These are phyloP conservation scores for Leptinotarsa lineolata DNA, from an alignment of 1,140 invertebrate species.

Conservation along the genomic window DNA sequence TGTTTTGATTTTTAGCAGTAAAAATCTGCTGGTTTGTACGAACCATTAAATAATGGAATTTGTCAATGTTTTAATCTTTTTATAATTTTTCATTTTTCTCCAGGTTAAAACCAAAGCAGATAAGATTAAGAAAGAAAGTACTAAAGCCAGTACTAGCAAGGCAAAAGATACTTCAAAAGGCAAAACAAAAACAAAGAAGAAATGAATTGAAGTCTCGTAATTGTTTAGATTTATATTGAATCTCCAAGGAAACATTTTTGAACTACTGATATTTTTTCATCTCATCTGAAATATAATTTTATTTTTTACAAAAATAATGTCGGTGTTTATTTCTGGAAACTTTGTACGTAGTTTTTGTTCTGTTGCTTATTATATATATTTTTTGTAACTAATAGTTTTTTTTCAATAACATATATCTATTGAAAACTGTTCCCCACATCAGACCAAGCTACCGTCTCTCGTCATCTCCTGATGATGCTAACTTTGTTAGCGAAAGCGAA, in stretches of 20 bases:
- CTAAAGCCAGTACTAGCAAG: conserved; percentile 16
- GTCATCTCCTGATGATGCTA: too few relatives aligned
- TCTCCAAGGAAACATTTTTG: too few relatives aligned
- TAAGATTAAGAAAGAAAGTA: conserved; percentile 19
- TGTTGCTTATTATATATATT: neutral
- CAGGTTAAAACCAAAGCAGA: conserved; percentile 25
- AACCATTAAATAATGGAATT: too few relatives aligned
- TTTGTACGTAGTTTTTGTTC: neutral
- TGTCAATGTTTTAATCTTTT: too few relatives aligned
- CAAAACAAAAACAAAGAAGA: conserved; percentile 21
- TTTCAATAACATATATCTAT: neutral
- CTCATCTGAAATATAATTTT: neutral
- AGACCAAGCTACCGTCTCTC: too few relatives aligned
- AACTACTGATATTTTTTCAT: neutral
- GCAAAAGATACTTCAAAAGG: conserved; percentile 14
- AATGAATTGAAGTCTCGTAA: neutral
- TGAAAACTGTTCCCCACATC: too few relatives aligned
- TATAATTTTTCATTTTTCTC: conserved; percentile 12
- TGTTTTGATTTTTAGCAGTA: too few relatives aligned
- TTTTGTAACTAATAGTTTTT: neutral
- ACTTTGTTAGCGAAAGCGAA: too few relatives aligned
- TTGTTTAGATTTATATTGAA: too few relatives aligned
- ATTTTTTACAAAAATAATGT: neutral
- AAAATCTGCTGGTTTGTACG: too few relatives aligned
- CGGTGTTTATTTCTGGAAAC: neutral